Evolutionary conservation across 2,888 invertebrate genomes (phyloP).

Genomic region (Dromius quadrimaculatus): DNA sequence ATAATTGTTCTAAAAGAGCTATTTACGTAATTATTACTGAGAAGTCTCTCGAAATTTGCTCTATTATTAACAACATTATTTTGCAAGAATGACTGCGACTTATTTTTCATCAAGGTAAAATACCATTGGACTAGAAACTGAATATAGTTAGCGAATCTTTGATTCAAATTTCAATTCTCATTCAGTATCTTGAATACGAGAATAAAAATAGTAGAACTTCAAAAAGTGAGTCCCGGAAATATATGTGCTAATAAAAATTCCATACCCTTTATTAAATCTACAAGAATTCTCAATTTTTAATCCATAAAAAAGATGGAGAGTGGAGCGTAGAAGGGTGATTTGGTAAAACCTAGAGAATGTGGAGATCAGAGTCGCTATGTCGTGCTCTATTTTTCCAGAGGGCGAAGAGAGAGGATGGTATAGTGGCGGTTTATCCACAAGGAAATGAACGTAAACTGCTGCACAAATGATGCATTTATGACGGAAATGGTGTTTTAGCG

Average conservation of each 20-base stretch:
- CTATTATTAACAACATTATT: slow-evolving; percentile 19
- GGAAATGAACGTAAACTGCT: slow-evolving; percentile 32
- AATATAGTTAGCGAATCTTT: too few relatives aligned
- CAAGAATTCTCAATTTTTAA: slow-evolving; percentile 27
- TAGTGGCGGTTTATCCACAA: slow-evolving; percentile 12
- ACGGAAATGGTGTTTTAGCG: slow-evolving; percentile 42
- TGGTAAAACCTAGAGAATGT: slow-evolving; percentile 8
- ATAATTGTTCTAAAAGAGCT: slow-evolving; percentile 24
- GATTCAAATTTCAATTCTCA: too few relatives aligned
- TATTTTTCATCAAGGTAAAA: too few relatives aligned
- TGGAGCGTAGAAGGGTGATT: slow-evolving; percentile 8
- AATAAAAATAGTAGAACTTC: too few relatives aligned
- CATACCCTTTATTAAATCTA: slow-evolving; percentile 20
- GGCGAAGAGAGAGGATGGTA: too few relatives aligned
- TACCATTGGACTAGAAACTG: too few relatives aligned
- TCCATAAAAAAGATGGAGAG: slow-evolving; percentile 14
- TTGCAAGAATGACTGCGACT: too few relatives aligned
- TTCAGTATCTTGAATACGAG: too few relatives aligned
- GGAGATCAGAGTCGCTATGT: neutral
- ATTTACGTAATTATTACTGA: slow-evolving; percentile 5
- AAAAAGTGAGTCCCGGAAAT: neutral
- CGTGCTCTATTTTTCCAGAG: slow-evolving; percentile 25
- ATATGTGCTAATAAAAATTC: slow-evolving; percentile 16
- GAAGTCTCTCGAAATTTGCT: slow-evolving; percentile 11
- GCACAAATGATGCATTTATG: slow-evolving; percentile 41